Evolutionary conservation across 2,113 vertebrate species (phyloP), one percentile per base, ranked within the genome.

Genomic region (Campylomormyrus numenius): DNA sequence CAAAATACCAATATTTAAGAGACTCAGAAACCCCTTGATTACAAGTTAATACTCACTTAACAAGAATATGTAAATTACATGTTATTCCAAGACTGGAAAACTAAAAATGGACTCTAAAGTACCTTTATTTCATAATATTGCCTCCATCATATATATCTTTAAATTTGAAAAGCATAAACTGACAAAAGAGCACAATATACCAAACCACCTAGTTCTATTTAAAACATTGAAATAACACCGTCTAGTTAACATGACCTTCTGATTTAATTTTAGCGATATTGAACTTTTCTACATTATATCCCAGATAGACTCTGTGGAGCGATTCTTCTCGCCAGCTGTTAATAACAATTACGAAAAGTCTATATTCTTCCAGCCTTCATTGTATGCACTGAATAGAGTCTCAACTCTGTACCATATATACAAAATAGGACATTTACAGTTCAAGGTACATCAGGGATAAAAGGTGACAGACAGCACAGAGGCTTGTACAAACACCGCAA

Each of bases 1-100:
- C 97, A 99, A 99, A 99, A 98, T 98, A 99, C 98, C 98, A 98
- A 98, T 97, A 97, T 95, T 98, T 97, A 97, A 99, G 97, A 99
- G 97, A 98, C 97, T 97, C 96, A 96, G 95, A 96, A 96, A 96
- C 96, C 94, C 95, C 96, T 96, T 98, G 97, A 97, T 98, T 98
- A 98, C 96, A 95, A 96, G 94, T 96, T 96, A 98, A 98, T 98
- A 99, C 97, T 98, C 98, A 97, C 97, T 97, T 98, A 97, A 99
- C 97, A 97, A 97, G 97, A 98, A 96, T 94, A 94, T 95, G 96
- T 96, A 95, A 95, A 96, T 96, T 95, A 96, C 95, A 95, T 90
- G 91, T 93, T 95, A 94, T 95, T 94, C 94, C 93, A 95, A 94
- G 94, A 95, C 93, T 94, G 94, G 93, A 95, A 93, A 94, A 94